Evolutionary conservation across 2,888 invertebrate genomes (phyloP).

Genomic region (Eupsilia transversa): DNA sequence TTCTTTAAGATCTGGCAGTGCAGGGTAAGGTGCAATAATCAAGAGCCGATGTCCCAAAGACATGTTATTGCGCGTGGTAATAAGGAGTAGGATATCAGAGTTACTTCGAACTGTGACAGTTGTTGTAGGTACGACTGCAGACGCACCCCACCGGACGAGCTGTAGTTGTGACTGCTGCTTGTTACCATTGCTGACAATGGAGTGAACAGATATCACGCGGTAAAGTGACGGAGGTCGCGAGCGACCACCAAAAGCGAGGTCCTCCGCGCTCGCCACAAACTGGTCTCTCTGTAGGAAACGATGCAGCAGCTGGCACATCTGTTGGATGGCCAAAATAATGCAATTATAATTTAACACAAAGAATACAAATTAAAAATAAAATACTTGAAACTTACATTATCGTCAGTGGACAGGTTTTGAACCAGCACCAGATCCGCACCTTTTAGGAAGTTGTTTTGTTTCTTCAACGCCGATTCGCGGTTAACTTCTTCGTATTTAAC

Average conservation of each 20-base stretch:
- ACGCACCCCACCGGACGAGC: slow-evolving; percentile 59
- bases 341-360: neutral
- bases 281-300: too few species aligned
- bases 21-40: too few species aligned
- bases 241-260: neutral
- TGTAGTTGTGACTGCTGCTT: slow-evolving; percentile 53
- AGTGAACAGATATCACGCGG: slow-evolving; percentile 52
- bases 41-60: too few species aligned
- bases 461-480: too few species aligned
- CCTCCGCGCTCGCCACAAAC: too few species aligned
- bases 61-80: too few species aligned
- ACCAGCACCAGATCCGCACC: slow-evolving; percentile 62
- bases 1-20: too few species aligned
- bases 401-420: slow-evolving; percentile 61
- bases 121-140: too few species aligned
- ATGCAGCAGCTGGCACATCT: too few species aligned
- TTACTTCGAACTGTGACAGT: too few species aligned
- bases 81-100: too few species aligned
- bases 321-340: neutral
- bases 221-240: slow-evolving; percentile 47
- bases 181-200: slow-evolving; percentile 27
- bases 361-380: neutral
- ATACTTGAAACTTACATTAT: slow-evolving; percentile 52
- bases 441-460: slow-evolving; percentile 27
- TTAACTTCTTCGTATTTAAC: too few species aligned